Conservation (phyloP, 2,888 invertebrate genomes). For the Stegana nigrithorax region DNA sequence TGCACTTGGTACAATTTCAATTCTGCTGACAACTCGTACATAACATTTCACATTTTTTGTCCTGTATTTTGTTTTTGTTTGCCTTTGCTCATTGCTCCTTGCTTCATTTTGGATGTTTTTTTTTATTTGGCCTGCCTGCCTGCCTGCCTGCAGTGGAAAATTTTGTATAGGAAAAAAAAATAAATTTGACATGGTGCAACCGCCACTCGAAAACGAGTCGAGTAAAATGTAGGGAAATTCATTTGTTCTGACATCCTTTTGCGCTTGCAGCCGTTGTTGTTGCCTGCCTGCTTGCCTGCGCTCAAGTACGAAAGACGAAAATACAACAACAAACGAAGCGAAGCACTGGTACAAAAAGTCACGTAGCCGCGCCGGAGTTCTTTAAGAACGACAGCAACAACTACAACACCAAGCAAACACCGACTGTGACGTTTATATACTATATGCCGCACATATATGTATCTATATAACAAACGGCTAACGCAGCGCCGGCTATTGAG, state of each 20-base stretch:
- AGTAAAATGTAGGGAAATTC: neutral
- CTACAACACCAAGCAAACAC: conserved; percentile 5
- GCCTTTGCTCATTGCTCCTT: too few relatives aligned
- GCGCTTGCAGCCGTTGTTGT: conserved; percentile 31
- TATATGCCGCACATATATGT: neutral
- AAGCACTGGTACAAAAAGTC: conserved; percentile 53
- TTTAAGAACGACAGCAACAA: conserved; percentile 18
- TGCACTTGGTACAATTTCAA: neutral
- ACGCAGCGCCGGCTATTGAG: neutral
- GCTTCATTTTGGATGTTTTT: too few relatives aligned
- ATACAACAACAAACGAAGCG: conserved; percentile 35
- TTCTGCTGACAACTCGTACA: too few relatives aligned
- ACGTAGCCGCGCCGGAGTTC: conserved; percentile 46
- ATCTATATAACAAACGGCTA: too few relatives aligned
- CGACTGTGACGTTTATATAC: neutral
- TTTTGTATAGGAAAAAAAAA: conserved; percentile 33
- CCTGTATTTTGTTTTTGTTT: neutral
- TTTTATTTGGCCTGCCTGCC: too few relatives aligned
- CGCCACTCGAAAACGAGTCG: conserved; percentile 30
- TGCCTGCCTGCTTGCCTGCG: conserved; percentile 21
- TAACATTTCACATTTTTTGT: neutral
- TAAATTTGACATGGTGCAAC: conserved; percentile 51
- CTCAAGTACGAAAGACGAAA: neutral
- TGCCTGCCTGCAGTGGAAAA: conserved; percentile 47
- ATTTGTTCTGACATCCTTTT: conserved; percentile 40